Base-by-base conservation (phyloP, 2,113 vertebrate species). In the Thalassarche chlororhynchos region DNA sequence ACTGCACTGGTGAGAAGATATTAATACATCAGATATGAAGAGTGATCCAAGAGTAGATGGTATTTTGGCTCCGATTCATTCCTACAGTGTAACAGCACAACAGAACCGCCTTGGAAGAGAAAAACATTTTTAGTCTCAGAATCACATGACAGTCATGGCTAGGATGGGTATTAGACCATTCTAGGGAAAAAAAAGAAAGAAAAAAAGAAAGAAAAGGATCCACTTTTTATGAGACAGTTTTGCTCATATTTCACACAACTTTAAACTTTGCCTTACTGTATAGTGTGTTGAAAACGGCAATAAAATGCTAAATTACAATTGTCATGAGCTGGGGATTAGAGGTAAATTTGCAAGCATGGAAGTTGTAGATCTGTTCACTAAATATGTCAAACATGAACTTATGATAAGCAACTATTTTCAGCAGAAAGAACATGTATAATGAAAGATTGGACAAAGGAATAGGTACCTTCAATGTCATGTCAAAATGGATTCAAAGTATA, bases 191-290 rank as follows among this genome's bases (percentile, higher is more conserved):
- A 17, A 11, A 10, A 6, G 6, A 34, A 29, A 18, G 7, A 24
- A 49, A n/a, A 6, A 19, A 44, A 38, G 8, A 25, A 47, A 65
- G 2, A 11, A 58, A 38, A 40, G 1, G 0, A 16, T 23, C 5
- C 8, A 34, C 28, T 14, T 66, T 70, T 58, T 23, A 10, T 34
- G 24, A 85, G 34, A 52, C 5, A n/a, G 6, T 14, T 87, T 82
- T 90, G 2, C 10, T 85, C 13, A n/a, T 5, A 19, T 75, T 82
- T 85, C 70, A 68, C 12, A 8, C 6, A 32, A 55, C 12, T 80
- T 83, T 36, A 70, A 87, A 47, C 13, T n/a, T 84, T 62, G 5
- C 9, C 15, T 78, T 74, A 38, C 25, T 34, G 14, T 24, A 15
- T 24, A 68, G 23, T 51, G 14, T 65, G 16, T 36, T 62, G 40